phyloP scores from a whole-genome alignment of 1,140 invertebrate genomes.

The Macrotrachela quadricornifera region DNA sequence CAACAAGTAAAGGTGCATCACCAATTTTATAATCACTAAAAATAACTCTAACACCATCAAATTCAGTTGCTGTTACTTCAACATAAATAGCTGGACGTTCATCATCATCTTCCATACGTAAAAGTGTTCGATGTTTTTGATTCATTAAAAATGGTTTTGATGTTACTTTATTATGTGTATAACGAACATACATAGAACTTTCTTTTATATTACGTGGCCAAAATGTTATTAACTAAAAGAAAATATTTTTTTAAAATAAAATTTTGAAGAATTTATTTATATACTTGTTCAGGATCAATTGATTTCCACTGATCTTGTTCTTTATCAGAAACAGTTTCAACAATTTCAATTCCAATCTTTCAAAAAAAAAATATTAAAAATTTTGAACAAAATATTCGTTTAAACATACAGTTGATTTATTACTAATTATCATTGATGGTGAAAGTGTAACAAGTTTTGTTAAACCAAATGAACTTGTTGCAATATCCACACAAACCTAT shows the following conservation, averaged over 20 bases:
- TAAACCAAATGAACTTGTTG: conserved; percentile 60
- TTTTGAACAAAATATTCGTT: neutral
- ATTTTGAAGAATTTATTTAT: neutral
- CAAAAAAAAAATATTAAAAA: neutral
- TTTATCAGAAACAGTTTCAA: too few relatives aligned
- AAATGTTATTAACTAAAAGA: conserved; percentile 5
- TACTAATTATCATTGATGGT: conserved; percentile 76
- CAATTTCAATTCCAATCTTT: too few relatives aligned
- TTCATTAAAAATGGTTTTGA: neutral
- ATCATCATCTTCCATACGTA: neutral
- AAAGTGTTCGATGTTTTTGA: conserved; percentile 1
- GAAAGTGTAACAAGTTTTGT: conserved; percentile 89
- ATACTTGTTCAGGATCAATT: conserved; percentile 13
- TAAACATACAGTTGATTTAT: conserved; percentile 22
- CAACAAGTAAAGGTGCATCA: conserved; percentile 59
- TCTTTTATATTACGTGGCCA: conserved; percentile 11
- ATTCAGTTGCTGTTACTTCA: conserved; percentile 65
- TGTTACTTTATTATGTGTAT: neutral
- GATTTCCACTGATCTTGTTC: conserved; percentile 13
- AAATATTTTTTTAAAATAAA: too few relatives aligned
- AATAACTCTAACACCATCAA: conserved; percentile 59
- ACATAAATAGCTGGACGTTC: conserved; percentile 36
- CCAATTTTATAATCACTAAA: conserved; percentile 55
- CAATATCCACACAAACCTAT: conserved; percentile 50
- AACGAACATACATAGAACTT: neutral